Evolutionary conservation across 2,797 vertebrate genomes (phyloP), one percentile per base, ranked within the genome.

Genomic region (Anableps anableps): DNA sequence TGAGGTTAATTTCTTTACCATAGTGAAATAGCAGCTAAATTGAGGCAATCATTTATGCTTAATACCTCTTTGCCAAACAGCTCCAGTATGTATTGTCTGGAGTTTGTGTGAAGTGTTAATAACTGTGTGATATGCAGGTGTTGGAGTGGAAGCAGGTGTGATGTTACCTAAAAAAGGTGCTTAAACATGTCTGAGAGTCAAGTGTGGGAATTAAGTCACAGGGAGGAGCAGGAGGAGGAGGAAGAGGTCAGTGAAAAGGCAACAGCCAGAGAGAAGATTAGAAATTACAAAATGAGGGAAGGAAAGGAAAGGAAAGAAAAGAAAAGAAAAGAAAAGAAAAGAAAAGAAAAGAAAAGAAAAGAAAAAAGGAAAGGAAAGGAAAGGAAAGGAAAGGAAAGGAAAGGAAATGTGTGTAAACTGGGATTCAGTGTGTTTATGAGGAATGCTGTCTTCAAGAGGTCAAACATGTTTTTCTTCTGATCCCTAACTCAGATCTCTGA

Each of bases 141-240:
- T 86, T 74, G 45, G 84, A 1, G 43, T 60, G 80, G 80, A 82
- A 74, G 64, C 86, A 86, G 86, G 90, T 90, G 84, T 88, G 83
- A 89, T 83, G 89, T 85, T 82, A 88, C 88, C 85, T 80, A 78
- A 13, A 81, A 80, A 86, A 90, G 87, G 81, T 91, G 84, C 77
- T 91, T 88, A 86, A 90, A 88, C 82, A 80, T 77, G 83, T 51
- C 79, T 78, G 79, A 78, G 76, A 78, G 83, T 83, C 79, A 86
- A 74, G 72, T 82, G 87, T 87, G 70, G 60, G 81, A 38, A 76
- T 5, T 26, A 78, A 80, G 79, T 31, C 4, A 47, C 78, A 70
- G 80, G 80, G 77, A 76, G 84, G 80, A 80, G 79, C 80, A 74
- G 34, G 71, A 48, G 73, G 81, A 80, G 81, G 9, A 47, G 80